phyloP scores from a whole-genome alignment of 37 sponge, comb jelly and placozoan species.

The Halichondria panicea region DNA sequence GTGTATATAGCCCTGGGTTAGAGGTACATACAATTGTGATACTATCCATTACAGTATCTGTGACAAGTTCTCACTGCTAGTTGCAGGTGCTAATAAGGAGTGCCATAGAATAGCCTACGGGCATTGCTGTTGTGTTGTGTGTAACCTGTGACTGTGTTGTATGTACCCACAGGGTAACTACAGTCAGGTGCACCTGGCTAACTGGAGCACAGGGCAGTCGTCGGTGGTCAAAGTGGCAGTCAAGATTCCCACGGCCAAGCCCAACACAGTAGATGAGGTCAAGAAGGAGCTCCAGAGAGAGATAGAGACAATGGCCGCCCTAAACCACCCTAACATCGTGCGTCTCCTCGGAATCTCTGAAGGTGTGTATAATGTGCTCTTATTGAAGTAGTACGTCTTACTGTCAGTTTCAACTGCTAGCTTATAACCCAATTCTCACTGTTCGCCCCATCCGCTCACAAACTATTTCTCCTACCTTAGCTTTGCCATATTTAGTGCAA shows the following conservation, averaged over 20 bases:
- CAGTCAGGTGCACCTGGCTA: conserved; percentile 52
- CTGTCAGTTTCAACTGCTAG: neutral
- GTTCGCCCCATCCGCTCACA: neutral
- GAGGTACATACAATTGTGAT: neutral
- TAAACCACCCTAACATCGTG: conserved; percentile 61
- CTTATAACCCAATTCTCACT: neutral
- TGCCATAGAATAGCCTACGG: too few species aligned
- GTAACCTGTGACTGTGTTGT: neutral
- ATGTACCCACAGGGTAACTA: conserved; percentile 55
- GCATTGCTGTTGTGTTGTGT: conserved; percentile 25
- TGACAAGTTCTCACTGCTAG: too few species aligned
- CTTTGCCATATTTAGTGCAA: neutral
- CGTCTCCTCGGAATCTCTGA: conserved; percentile 43
- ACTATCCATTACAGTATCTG: too few species aligned
- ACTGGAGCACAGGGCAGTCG: neutral
- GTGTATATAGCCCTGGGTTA: neutral
- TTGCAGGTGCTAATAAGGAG: neutral
- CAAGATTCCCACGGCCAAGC: conserved; percentile 23
- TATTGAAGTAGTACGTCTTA: neutral
- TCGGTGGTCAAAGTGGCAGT: conserved; percentile 28
- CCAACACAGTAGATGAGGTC: conserved; percentile 3
- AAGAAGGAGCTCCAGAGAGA: conserved; percentile 51
- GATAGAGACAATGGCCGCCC: conserved; percentile 38
- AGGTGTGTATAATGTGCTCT: conserved; percentile 5
- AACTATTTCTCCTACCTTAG: neutral